Base-by-base conservation (phyloP, 2,888 invertebrate species). In the Nomada flava region DNA sequence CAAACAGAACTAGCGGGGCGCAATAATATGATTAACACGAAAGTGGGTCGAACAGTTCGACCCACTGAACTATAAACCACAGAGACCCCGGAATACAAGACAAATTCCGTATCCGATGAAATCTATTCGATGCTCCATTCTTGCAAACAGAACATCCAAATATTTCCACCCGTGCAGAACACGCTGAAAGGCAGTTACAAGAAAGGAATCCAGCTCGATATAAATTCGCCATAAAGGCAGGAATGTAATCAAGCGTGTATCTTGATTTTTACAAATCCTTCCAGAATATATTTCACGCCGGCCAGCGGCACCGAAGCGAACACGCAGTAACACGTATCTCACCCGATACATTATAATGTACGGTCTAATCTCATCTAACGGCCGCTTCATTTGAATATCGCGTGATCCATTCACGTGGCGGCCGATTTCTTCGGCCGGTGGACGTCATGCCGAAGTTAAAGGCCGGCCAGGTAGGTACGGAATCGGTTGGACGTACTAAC, bases 391-490 rank as follows among this genome's bases (percentile, higher is more conserved):
- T 52, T 52, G 65, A 50, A 65, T 65, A 65, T 52, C 52, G n/a
- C 63, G 26, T 44, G 57, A 69, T 69, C 29, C 20, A 68, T 68
- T 55, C 20, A 10, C 36, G 15, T 15, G 10, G 36, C 47, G 15
- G 44, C 23, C 47, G 26, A 47, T 23, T 64, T 20, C 29, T 50
- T 50, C 26, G 50, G 2, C 23, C 47, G 11, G 42, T 11, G 23
- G 23, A 44, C 42, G 18, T 36, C 42, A 26, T 26, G 52, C 52
- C 72, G 52, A 63, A 55, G 53, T 72, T 42, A 55, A 63, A 64
- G 64, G 44, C 52, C 15, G 36, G 18, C 10, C 42, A 26, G 15
- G 13, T 36, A 36, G 36, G 59, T 50, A 53, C 9, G 10, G 4
- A 44, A 69, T 59, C n/a, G 42, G 26, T 26, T 52, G 15, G 3